These are phyloP conservation scores for Xenopus petersii DNA, from an alignment of 2,797 vertebrate genomes.

Conservation along the genomic window DNA sequence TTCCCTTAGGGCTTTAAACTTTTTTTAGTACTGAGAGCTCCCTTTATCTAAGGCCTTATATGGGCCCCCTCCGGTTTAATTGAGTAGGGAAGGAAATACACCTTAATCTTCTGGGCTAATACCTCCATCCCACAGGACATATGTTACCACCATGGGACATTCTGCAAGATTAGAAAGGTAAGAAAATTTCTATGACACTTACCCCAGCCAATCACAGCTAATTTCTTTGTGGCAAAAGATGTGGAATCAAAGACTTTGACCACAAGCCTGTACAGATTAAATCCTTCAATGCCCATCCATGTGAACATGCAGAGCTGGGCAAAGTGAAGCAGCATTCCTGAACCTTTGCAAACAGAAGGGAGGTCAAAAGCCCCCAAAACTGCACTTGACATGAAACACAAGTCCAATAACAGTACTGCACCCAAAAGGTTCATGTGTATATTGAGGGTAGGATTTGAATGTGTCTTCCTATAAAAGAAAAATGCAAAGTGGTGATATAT, in stretches of 20 bases:
- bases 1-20: no score
- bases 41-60: no score
- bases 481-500: accelerated
- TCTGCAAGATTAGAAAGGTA: no score
- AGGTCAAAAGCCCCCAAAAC: conserved; percentile 69
- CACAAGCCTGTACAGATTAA: conserved; percentile 86
- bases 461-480: conserved; percentile 58
- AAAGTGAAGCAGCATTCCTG: conserved; percentile 79
- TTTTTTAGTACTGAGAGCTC: no score
- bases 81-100: no score
- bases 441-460: conserved; percentile 70
- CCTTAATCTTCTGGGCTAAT: no score
- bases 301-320: conserved; percentile 78
- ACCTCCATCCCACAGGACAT: no score
- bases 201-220: conserved; percentile 82
- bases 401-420: conserved; percentile 74
- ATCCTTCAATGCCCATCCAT: conserved; percentile 92
- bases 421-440: conserved; percentile 82
- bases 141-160: no score
- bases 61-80: no score
- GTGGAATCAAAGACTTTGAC: conserved; percentile 69
- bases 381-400: conserved; percentile 81
- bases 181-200: conserved; percentile 52
- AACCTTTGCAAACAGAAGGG: conserved; percentile 58
- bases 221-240: conserved; percentile 63